Conservation (phyloP, 2,888 invertebrate genomes). For the Orthosia incerta region DNA sequence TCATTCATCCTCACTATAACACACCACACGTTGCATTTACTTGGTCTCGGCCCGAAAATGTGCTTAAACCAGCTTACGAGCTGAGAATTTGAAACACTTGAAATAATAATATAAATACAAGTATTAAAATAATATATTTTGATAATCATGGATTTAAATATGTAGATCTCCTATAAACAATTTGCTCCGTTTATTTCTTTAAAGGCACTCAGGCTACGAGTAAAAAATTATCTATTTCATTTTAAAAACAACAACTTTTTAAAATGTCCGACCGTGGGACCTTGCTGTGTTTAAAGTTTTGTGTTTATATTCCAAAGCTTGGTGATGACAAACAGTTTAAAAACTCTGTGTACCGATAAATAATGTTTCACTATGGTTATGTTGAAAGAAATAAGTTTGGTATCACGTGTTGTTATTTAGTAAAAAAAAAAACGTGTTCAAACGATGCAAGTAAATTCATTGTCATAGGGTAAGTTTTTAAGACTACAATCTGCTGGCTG, state of each 20-base stretch:
- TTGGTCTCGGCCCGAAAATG: no score
- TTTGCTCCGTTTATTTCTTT: no score
- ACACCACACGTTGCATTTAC: no score
- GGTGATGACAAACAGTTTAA: slow-evolving; percentile 72
- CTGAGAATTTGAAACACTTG: no score
- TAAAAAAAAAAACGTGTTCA: not conserved
- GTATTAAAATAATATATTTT: not conserved
- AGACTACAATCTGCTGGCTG: not conserved
- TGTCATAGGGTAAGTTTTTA: no score
- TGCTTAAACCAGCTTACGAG: no score
- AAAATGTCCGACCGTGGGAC: slow-evolving; percentile 80
- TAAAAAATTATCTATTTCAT: slow-evolving; percentile 75
- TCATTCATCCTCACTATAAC: no score
- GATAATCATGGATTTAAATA: not conserved
- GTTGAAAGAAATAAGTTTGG: slow-evolving; percentile 24
- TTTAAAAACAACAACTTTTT: slow-evolving; percentile 78
- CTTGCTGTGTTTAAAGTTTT: slow-evolving; percentile 77
- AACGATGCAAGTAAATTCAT: not conserved
- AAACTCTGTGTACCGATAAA: slow-evolving; percentile 65
- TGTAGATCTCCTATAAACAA: no score
- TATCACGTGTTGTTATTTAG: slow-evolving; percentile 23
- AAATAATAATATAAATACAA: no score
- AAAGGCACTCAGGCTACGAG: slow-evolving; percentile 13
- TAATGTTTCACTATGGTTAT: slow-evolving; percentile 40
- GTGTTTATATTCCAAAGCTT: slow-evolving; percentile 62